Percentiles rank a stretch among this genome's conserved stretches.
Evolutionary conservation across 1,140 invertebrate genomes (phyloP).

Genomic region (Calliphora vicina): DNA sequence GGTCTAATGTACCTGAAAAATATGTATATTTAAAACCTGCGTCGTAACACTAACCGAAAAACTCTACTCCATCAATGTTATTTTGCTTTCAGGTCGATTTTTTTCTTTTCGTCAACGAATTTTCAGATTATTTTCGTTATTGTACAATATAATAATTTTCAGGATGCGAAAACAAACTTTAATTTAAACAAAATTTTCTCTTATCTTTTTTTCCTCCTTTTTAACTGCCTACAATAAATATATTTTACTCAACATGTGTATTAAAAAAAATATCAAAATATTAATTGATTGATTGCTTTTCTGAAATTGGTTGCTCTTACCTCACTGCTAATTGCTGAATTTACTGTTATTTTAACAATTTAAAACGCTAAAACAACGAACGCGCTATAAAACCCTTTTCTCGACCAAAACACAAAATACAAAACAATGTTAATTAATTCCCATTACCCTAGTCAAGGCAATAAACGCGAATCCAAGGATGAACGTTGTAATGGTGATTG

Average conservation of each 20-base stretch:
- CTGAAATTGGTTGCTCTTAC: constrained; percentile 38
- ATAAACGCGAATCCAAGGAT: neutral
- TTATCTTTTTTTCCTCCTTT: neutral
- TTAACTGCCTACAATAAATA: neutral
- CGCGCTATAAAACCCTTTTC: neutral
- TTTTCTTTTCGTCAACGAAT: too few relatives aligned
- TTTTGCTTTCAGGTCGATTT: too few relatives aligned
- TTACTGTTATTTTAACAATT: neutral
- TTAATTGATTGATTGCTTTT: neutral
- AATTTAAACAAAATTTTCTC: neutral
- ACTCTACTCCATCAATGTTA: too few relatives aligned
- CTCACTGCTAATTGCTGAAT: constrained; percentile 38
- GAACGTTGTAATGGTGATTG: constrained; percentile 52
- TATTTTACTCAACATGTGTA: neutral
- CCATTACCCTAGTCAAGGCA: neutral
- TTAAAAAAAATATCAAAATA: neutral
- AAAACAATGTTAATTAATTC: neutral
- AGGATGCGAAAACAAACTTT: neutral
- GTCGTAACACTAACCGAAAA: too few relatives aligned
- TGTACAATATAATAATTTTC: too few relatives aligned
- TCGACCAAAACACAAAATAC: neutral
- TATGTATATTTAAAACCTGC: too few relatives aligned
- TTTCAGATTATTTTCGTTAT: too few relatives aligned
- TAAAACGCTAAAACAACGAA: neutral
- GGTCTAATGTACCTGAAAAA: too few relatives aligned